Base-by-base conservation (phyloP, 1,140 invertebrate genomes). In the Odontomachus brunneus region DNA sequence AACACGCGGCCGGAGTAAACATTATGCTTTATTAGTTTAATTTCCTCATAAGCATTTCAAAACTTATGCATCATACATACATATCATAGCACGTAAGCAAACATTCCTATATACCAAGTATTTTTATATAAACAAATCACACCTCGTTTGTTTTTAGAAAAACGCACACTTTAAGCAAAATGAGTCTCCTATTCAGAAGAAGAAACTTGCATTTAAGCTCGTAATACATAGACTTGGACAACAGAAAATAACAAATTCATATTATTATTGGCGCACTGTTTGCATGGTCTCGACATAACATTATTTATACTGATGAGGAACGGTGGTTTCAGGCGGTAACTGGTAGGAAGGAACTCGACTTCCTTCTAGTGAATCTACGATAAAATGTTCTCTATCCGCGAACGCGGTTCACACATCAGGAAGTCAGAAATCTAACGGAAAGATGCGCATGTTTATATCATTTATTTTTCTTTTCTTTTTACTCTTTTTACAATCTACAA, bases 291-390 rank as follows among this genome's bases (percentile, higher is more conserved):
- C 0, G 4, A 9, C 53, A 0, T 53, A 24, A 11, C 2, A 22
- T 24, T 22, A 12, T 75, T 44, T 29, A n/a, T 12, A 26, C 24
- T 59, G 3, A 11, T 4, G n/a, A 5, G 29, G 17, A n/a, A 4
- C 17, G 44, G 14, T 44, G n/a, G 1, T 66, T 44, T 66, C 11
- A 44, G 7, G 14, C 26, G 29, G 44, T 65, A 75, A 65, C 73
- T 75, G 24, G 33, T 49, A 63, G 59, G 63, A 60, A 81, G 19
- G 15, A 88, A 87, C 51, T 82, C 9, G n/a, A 83, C 78, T 88
- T 88, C 85, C 83, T 80, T 63, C 19, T 38, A 44, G 71, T 53
- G 59, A 59, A 86, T 81, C 33, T 22, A 29, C 53, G 86, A 88
- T 85, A 85, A 88, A 17, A 24, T 3, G 38, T 19, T 29, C 9